These are phyloP conservation scores for Masnerella sp. DNA, from an alignment of 2,888 invertebrate genomes.

Conservation along the genomic window DNA sequence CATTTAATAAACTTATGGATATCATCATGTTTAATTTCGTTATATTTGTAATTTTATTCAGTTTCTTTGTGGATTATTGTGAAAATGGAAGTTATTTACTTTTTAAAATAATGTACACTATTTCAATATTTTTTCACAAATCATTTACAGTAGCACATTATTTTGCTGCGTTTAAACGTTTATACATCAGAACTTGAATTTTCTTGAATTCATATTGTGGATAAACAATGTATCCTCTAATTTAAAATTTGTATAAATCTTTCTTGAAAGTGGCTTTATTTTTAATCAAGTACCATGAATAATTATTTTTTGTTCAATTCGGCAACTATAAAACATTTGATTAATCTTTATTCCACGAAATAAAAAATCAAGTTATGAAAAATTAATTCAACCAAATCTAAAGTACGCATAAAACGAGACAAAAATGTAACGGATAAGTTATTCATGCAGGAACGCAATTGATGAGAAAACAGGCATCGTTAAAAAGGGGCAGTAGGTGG, in stretches of 20 bases:
- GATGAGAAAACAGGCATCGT: constrained; percentile 58
- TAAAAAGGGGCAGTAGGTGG: constrained; percentile 60
- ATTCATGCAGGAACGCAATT: constrained; percentile 54
- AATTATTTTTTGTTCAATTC: constrained; percentile 21
- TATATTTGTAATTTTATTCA: too few species aligned
- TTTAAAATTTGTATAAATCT: constrained; percentile 30
- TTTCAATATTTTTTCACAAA: too few species aligned
- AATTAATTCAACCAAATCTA: constrained; percentile 28
- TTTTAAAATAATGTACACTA: too few species aligned
- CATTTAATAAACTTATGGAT: constrained; percentile 65
- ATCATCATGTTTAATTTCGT: constrained; percentile 31
- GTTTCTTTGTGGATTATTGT: too few species aligned
- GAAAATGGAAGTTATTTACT: too few species aligned
- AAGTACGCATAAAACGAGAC: constrained; percentile 7
- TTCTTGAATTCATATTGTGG: constrained; percentile 77
- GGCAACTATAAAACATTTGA: constrained; percentile 4
- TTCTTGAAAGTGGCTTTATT: constrained; percentile 30
- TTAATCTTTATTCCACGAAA: constrained; percentile 20
- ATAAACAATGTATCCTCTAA: constrained; percentile 58
- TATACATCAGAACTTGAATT: constrained; percentile 76
- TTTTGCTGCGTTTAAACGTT: too few species aligned
- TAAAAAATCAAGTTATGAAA: constrained; percentile 24
- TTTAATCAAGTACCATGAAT: constrained; percentile 16
- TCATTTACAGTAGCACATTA: constrained; percentile 30
- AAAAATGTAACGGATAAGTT: constrained; percentile 44